phyloP scores from a whole-genome alignment of 2,113 vertebrate species.

The Calidris pugnax region DNA sequence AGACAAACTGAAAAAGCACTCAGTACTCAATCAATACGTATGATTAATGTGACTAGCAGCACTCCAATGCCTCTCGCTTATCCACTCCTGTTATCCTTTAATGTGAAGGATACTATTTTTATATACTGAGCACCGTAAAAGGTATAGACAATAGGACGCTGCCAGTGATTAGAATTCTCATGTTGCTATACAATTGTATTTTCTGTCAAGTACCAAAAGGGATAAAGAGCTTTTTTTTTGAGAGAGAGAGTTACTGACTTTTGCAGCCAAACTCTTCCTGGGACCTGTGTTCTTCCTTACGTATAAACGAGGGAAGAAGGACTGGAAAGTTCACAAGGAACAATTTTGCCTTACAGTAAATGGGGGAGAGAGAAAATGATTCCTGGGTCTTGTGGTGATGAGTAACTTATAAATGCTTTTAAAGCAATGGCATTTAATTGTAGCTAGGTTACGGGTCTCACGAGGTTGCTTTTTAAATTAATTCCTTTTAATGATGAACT shows the following conservation, averaged over 20 bases:
- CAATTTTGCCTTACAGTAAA: neutral
- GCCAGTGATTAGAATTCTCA: neutral
- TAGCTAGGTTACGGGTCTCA: neutral
- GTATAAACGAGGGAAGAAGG: neutral
- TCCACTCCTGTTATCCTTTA: neutral
- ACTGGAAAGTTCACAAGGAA: neutral
- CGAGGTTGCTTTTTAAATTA: neutral
- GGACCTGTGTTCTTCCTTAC: neutral
- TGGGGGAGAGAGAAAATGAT: neutral
- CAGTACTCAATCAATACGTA: neutral
- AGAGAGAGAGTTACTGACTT: neutral
- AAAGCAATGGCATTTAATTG: neutral
- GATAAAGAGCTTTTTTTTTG: neutral
- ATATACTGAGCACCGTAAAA: neutral
- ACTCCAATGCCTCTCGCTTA: neutral
- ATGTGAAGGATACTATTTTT: neutral
- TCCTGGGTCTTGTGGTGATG: neutral
- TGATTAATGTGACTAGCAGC: neutral
- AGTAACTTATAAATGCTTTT: neutral
- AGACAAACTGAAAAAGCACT: neutral
- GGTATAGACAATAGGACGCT: neutral
- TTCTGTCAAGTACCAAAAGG: neutral
- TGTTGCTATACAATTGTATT: neutral
- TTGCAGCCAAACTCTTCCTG: neutral
- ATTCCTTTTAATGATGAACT: neutral